Percentiles rank a stretch among this genome's conserved stretches.
Conservation (phyloP, 2,888 invertebrate species). For the Baronia brevicornis region DNA sequence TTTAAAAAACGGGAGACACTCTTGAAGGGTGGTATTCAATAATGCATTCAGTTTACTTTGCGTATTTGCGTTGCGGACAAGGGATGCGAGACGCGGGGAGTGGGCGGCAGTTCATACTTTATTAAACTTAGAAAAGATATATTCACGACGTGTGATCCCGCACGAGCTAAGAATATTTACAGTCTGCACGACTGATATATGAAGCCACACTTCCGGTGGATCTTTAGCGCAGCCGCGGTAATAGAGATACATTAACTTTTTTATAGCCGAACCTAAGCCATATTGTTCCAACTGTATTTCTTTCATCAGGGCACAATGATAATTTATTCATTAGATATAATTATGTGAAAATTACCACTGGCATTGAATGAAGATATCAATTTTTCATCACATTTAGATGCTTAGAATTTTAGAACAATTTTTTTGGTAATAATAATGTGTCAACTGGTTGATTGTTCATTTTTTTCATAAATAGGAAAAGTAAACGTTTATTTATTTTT, state of each 20-base stretch:
- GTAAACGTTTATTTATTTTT: no score
- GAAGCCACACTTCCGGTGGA: slow-evolving; percentile 47
- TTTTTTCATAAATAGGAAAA: no score
- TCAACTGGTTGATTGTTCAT: no score
- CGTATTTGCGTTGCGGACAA: slow-evolving; percentile 38
- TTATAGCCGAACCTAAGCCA: not conserved
- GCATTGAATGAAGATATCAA: no score
- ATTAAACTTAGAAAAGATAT: slow-evolving; percentile 42
- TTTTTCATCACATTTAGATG: no score
- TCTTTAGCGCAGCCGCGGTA: slow-evolving; percentile 20
- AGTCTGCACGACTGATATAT: slow-evolving; percentile 55
- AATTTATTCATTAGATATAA: no score
- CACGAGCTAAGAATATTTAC: slow-evolving; percentile 46
- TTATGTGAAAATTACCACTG: no score
- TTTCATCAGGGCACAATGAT: not conserved
- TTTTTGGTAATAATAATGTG: no score
- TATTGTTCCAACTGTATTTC: not conserved
- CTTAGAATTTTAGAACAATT: no score
- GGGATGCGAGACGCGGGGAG: slow-evolving; percentile 19
- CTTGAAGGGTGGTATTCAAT: slow-evolving; percentile 49
- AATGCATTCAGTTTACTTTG: slow-evolving; percentile 56
- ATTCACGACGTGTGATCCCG: slow-evolving; percentile 29
- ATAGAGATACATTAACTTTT: slow-evolving; percentile 12
- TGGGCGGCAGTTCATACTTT: slow-evolving; percentile 46
- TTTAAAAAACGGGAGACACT: slow-evolving; percentile 19